Evolutionary conservation across 2,797 vertebrate genomes (phyloP).

Genomic region (Myoxocephalus aenaeus): DNA sequence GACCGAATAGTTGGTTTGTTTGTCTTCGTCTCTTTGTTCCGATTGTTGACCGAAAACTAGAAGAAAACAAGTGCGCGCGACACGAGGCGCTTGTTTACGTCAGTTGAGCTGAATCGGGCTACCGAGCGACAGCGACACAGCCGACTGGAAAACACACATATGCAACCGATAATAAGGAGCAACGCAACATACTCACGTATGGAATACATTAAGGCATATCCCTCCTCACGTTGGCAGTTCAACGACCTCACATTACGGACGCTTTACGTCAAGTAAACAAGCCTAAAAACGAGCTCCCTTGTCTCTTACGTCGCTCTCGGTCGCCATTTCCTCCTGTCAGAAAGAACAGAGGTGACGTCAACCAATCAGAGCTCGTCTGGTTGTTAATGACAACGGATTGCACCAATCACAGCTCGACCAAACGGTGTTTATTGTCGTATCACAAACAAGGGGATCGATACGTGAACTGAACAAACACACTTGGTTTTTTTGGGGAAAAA

Average conservation of each 20-base stretch:
- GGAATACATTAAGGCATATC: constrained; percentile 79
- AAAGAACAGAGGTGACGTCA: not conserved
- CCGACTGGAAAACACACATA: not conserved
- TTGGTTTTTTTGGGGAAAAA: not conserved
- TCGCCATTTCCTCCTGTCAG: constrained; percentile 62
- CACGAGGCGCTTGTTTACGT: not conserved
- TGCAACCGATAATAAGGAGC: not conserved
- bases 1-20: too few relatives aligned
- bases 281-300: constrained; percentile 7
- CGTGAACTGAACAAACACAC: not conserved
- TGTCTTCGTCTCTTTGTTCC: too few relatives aligned
- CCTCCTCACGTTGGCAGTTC: not conserved
- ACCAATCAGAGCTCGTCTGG: constrained; percentile 57
- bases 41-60: too few relatives aligned
- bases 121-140: constrained; percentile 33
- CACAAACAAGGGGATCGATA: not conserved
- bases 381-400: not conserved
- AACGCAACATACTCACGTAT: constrained; percentile 72
- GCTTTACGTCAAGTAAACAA: constrained; percentile 24
- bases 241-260: constrained; percentile 16
- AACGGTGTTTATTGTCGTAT: not conserved
- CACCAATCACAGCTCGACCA: constrained; percentile 32
- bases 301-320: not conserved
- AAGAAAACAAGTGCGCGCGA: too few relatives aligned
- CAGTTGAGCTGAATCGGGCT: constrained; percentile 36